Evolutionary conservation across 2,113 vertebrate genomes (phyloP).

Genomic region (Leucosticte australis): DNA sequence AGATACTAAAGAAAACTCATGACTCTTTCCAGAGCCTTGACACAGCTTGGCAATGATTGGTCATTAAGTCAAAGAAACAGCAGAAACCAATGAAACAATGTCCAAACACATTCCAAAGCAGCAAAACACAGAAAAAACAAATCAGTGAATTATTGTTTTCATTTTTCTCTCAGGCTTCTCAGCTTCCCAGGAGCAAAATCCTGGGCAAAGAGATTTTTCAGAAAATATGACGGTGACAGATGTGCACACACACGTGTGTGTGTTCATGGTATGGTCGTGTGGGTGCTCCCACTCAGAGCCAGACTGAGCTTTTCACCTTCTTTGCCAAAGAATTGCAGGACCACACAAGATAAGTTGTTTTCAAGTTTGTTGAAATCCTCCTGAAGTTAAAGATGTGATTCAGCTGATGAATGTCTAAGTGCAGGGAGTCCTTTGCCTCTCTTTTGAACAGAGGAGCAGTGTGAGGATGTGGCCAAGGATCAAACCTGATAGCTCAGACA

Average conservation of each 20-base stretch:
- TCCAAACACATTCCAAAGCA: no score
- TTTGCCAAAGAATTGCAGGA: background rate
- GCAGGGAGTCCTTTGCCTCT: background rate
- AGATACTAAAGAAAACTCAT: no score
- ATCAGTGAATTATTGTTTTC: no score
- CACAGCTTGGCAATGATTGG: no score
- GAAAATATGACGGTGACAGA: no score
- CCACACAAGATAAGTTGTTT: background rate
- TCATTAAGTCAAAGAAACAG: no score
- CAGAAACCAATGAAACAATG: no score
- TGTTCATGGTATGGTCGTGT: rapidly evolving
- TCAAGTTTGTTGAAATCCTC: background rate
- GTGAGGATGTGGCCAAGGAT: background rate
- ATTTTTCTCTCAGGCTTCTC: no score
- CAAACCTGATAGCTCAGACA: background rate
- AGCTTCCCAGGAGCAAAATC: no score
- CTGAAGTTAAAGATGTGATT: background rate
- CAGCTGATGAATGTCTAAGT: background rate
- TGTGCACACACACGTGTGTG: rapidly evolving
- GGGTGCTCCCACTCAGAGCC: background rate
- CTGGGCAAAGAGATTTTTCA: no score
- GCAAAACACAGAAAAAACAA: no score
- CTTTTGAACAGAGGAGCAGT: background rate
- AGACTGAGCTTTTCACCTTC: background rate
- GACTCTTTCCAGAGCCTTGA: no score